Evolutionary conservation across 2,113 vertebrate species (phyloP).

Genomic region (Myodes glareolus): DNA sequence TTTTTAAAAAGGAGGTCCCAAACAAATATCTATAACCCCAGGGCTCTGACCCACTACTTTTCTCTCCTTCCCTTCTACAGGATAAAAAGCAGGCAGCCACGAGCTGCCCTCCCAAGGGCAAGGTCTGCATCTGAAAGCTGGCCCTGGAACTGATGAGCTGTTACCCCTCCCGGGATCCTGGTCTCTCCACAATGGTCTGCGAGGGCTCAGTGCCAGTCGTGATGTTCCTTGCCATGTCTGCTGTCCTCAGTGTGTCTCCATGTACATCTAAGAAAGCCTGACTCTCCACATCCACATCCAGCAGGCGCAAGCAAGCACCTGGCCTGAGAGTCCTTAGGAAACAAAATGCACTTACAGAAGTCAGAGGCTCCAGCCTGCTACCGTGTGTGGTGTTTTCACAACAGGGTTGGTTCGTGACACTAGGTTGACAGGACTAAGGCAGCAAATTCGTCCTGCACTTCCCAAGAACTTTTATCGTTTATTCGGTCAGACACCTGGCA

Average conservation of each 20-base stretch:
- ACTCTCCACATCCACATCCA: accelerated
- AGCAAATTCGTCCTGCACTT: not conserved
- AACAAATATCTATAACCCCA: not conserved
- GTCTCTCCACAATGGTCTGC: not conserved
- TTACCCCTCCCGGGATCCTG: not conserved
- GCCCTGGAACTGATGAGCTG: accelerated
- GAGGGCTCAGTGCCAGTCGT: not conserved
- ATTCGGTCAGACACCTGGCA: not conserved
- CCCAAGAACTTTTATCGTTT: not conserved
- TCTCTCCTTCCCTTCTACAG: not conserved
- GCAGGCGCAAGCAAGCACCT: not conserved
- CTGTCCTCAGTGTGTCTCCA: not conserved
- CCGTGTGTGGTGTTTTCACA: not conserved
- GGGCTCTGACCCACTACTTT: not conserved
- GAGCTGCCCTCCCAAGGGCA: not conserved
- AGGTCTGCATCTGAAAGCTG: not conserved
- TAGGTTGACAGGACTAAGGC: not conserved
- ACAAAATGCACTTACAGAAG: not conserved
- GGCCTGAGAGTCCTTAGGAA: not conserved
- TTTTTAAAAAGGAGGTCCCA: not conserved
- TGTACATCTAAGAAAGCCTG: not conserved
- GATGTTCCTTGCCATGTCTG: not conserved
- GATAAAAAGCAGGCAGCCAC: not conserved
- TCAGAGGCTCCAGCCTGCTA: not conserved
- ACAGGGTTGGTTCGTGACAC: not conserved